phyloP scores from a whole-genome alignment of 35 echinoderm and acorn worm species.

The Lytechinus pictus region DNA sequence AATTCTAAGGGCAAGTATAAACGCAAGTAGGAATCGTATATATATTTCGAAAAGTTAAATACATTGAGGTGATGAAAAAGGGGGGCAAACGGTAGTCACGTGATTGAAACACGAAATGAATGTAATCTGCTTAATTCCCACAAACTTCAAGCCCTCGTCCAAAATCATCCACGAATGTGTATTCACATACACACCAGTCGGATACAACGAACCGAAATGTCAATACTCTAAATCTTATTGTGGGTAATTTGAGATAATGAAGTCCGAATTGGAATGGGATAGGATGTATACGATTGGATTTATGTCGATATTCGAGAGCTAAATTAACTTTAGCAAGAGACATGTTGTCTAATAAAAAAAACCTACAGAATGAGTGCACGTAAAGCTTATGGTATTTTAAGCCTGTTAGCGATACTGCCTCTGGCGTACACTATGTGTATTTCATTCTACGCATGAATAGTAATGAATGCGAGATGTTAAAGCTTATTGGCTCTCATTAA shows the following conservation, averaged over 20 bases:
- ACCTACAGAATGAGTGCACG: not conserved
- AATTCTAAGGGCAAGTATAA: no score
- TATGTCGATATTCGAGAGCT: conserved; percentile 8
- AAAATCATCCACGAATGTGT: not conserved
- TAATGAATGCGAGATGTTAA: no score
- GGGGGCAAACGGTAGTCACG: not conserved
- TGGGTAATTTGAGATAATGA: conserved; percentile 4
- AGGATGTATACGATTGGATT: conserved; percentile 2
- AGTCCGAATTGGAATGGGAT: not conserved
- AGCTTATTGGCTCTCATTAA: no score
- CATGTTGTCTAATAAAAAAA: not conserved
- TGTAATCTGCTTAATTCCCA: not conserved
- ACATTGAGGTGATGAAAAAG: no score
- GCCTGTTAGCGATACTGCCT: not conserved
- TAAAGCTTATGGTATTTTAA: not conserved
- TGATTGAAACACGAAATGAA: not conserved
- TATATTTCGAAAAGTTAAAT: no score
- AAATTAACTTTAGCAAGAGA: conserved; percentile 5
- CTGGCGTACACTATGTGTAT: no score
- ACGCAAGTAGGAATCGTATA: no score
- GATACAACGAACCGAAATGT: not conserved
- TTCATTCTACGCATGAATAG: no score
- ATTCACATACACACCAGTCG: not conserved
- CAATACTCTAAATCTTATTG: conserved; percentile 5
- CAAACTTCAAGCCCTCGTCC: not conserved